Base-by-base conservation (phyloP, 2,797 vertebrate genomes). In the Neoniphon sammara region DNA sequence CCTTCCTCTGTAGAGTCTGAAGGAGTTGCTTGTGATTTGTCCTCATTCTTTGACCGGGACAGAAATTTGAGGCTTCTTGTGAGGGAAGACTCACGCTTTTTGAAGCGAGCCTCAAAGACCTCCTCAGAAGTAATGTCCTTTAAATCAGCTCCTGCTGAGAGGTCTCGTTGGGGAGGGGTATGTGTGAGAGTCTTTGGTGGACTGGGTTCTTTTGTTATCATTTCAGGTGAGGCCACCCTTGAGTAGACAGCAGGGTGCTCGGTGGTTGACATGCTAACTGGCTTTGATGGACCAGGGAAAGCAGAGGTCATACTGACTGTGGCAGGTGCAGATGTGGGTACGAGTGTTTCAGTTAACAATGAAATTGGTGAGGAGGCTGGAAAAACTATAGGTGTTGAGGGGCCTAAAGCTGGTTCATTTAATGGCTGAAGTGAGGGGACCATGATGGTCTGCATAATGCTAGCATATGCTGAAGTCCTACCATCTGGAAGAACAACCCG, bases 41-140 rank as follows among this genome's bases (percentile, higher is more conserved):
- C 97, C 67, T 97, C 98, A 0, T 95, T 96, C 77, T 95, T 96
- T 42, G 97, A 95, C 71, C 96, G 92, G 15, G 96, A 95, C 59
- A 99, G 93, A 52, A 96, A 94, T 78, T 96, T 97, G 8, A 98
- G 90, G 9, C 97, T 95, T 56, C 96, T 94, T 2, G 95, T 93
- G 39, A 99, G 94, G 0, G 97, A 97, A 0, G 97, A 98, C 75
- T 98, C 96, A 0, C 96, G 95, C 70, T 96, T 95, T 89, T 98
- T 99, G 87, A 99, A 99, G 72, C 96, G 96, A 11, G 97, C 94
- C 78, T 99, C 96, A 7, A 99, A 99, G 55, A 99, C 92, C 34
- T 98, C 97, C 85, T 99, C 96, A 0, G 98, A 99, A 58, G 95
- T 93, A 0, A 99, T 94, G 88, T 99, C 96, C 62, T 95, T 91